phyloP scores from a whole-genome alignment of 2,113 vertebrate genomes.

The Lophochroa leadbeateri region DNA sequence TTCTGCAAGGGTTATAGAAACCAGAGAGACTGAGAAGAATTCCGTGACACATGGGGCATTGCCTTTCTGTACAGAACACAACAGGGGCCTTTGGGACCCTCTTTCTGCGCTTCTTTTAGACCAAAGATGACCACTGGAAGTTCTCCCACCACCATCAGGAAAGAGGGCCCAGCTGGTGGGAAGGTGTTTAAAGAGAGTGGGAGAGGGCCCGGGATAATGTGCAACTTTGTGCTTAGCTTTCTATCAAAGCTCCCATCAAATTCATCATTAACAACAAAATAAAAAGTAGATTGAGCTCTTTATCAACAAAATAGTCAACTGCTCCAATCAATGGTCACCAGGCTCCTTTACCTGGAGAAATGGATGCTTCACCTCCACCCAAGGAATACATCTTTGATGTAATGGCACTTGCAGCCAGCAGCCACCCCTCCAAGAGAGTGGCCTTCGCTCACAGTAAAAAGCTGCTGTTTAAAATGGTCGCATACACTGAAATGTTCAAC shows the following conservation, averaged over 20 bases:
- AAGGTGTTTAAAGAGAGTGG: background rate
- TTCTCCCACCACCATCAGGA: background rate
- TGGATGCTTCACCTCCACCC: background rate
- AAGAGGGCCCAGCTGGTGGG: background rate
- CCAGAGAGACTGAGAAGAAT: background rate
- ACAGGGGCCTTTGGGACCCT: background rate
- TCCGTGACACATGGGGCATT: background rate
- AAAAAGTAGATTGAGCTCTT: background rate
- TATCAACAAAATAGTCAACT: background rate
- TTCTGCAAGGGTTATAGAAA: background rate
- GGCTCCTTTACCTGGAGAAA: background rate
- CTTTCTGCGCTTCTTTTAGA: background rate
- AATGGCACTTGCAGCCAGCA: background rate
- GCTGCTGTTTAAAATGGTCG: background rate
- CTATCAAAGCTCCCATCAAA: background rate
- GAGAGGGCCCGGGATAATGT: background rate
- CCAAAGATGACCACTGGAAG: background rate
- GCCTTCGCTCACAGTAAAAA: background rate
- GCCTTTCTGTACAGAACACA: background rate
- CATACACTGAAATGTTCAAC: background rate
- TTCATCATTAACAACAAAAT: background rate
- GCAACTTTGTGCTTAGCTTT: background rate
- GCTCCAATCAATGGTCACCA: background rate
- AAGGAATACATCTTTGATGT: background rate
- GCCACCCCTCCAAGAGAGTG: background rate